Conservation (phyloP, 2,888 invertebrate genomes). For the Notodromas monacha region DNA sequence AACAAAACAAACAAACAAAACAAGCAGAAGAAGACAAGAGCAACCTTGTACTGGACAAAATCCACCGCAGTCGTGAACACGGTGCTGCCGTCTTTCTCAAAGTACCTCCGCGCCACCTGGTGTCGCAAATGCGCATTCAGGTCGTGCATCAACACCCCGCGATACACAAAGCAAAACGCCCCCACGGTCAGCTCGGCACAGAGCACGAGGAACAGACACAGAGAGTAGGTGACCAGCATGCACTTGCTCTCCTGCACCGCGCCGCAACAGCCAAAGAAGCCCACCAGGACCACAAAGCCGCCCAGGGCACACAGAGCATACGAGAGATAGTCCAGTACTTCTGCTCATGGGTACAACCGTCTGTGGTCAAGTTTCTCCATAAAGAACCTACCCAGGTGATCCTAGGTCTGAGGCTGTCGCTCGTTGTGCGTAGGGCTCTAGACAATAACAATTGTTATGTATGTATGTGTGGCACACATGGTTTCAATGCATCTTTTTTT, state of each 20-base stretch:
- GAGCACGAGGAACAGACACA: constrained; percentile 18
- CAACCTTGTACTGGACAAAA: constrained; percentile 19
- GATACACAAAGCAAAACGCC: constrained; percentile 16
- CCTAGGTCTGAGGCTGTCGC: too few species aligned
- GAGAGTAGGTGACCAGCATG: constrained; percentile 19
- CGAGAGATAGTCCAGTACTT: constrained; percentile 18
- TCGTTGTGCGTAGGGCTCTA: too few species aligned
- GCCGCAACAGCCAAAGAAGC: constrained; percentile 25
- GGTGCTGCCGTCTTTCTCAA: constrained; percentile 14
- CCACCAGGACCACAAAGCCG: constrained; percentile 20
- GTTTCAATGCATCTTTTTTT: too few species aligned
- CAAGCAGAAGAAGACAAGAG: constrained; percentile 4
- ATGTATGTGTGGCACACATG: too few species aligned
- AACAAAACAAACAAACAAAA: too few species aligned
- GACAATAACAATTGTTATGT: too few species aligned
- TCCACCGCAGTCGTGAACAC: constrained; percentile 19
- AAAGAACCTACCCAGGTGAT: too few species aligned
- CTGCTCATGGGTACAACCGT: too few species aligned
- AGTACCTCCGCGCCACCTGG: constrained; percentile 16
- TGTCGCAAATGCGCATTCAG: constrained; percentile 15
- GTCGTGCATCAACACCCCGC: constrained; percentile 14
- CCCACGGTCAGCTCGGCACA: constrained; percentile 18
- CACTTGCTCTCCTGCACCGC: constrained; percentile 21
- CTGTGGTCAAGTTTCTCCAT: too few species aligned
- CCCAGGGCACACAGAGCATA: constrained; percentile 22